These are phyloP conservation scores for Cydia pomonella DNA, from an alignment of 1,140 invertebrate species.

Conservation along the genomic window DNA sequence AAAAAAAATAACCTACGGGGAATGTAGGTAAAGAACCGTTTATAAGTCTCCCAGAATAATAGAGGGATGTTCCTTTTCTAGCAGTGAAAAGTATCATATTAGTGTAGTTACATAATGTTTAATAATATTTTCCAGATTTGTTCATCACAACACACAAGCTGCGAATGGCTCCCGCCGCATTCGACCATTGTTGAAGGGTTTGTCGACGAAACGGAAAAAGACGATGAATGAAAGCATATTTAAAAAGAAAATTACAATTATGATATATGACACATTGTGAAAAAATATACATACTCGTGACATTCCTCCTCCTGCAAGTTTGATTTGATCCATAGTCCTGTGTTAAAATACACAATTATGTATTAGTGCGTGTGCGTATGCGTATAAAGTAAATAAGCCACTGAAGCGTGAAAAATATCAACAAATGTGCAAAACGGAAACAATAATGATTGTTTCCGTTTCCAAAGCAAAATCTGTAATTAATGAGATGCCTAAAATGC, in stretches of 20 bases:
- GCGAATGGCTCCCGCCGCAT: slow-evolving; percentile 58
- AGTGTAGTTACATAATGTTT: background rate
- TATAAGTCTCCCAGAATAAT: background rate
- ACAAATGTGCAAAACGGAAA: too few relatives aligned
- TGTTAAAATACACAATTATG: too few relatives aligned
- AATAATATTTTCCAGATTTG: slow-evolving; percentile 43
- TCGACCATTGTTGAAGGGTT: slow-evolving; percentile 47
- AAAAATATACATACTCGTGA: background rate
- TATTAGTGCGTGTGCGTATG: too few relatives aligned
- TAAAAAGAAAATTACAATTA: background rate
- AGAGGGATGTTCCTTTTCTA: too few relatives aligned
- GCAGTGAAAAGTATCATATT: too few relatives aligned
- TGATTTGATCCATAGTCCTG: background rate
- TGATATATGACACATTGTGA: background rate
- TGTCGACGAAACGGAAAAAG: slow-evolving; percentile 1
- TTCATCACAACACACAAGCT: slow-evolving; percentile 54
- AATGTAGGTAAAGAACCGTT: background rate
- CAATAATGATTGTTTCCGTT: too few relatives aligned
- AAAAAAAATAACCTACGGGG: too few relatives aligned
- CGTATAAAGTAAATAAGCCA: too few relatives aligned
- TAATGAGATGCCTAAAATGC: too few relatives aligned
- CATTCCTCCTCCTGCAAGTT: background rate
- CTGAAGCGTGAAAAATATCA: too few relatives aligned
- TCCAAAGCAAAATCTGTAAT: too few relatives aligned
- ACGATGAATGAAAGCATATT: background rate